phyloP scores from a whole-genome alignment of 2,113 vertebrate genomes.

The Phylloscopus whistleri region DNA sequence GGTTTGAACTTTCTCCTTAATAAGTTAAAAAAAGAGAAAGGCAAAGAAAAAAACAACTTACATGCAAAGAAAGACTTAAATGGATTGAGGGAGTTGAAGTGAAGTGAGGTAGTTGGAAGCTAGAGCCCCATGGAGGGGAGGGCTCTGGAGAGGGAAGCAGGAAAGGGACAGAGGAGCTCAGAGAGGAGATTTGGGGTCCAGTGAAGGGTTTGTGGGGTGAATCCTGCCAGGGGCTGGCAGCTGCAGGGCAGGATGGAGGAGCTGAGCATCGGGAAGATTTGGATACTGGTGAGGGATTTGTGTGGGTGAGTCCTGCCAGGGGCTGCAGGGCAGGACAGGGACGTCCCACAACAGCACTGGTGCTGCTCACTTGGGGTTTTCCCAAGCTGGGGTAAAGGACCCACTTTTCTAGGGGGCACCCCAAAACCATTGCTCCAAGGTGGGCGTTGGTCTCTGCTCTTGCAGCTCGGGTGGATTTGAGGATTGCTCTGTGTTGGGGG shows the following conservation, averaged over 20 bases:
- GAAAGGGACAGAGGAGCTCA: neutral
- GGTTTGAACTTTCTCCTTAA: slow-evolving; percentile 38
- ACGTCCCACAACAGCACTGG: fast-evolving
- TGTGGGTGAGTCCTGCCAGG: neutral
- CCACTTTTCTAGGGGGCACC: neutral
- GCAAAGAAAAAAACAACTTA: neutral
- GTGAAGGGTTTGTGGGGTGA: neutral
- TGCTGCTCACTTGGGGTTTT: neutral
- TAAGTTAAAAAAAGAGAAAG: neutral
- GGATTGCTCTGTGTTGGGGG: neutral
- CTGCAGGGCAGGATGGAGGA: neutral
- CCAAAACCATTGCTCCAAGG: fast-evolving
- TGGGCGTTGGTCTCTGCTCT: neutral
- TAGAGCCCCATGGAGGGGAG: neutral
- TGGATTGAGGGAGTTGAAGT: neutral
- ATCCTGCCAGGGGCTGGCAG: neutral
- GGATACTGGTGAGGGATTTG: neutral
- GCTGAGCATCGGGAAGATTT: fast-evolving
- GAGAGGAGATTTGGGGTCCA: neutral
- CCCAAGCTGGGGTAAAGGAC: neutral
- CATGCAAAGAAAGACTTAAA: neutral
- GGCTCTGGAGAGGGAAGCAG: neutral
- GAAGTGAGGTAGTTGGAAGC: neutral
- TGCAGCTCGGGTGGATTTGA: fast-evolving
- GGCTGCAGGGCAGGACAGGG: neutral